Base-by-base conservation (phyloP, 2,797 vertebrate species). In the Acrossocheilus wenchowensis region DNA sequence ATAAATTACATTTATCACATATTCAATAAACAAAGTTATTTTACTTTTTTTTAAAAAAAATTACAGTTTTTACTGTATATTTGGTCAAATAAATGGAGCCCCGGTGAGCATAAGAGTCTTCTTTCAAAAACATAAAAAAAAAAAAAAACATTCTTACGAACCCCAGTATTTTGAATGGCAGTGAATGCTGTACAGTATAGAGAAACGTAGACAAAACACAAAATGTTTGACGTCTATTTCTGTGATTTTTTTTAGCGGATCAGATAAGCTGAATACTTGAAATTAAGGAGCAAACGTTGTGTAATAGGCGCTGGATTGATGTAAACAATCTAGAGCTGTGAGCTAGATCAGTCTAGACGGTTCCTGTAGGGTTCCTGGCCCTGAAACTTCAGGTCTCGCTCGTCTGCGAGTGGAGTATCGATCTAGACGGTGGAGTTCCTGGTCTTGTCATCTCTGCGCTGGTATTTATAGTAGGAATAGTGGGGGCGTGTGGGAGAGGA, bases 381-480 rank as follows among this genome's bases (percentile, higher is more conserved):
- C 66, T 50, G 45, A 41, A 82, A 66, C 69, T 60, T 86, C 84
- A 89, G 78, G 54, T 86, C 23, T 45, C 12, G 5, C 39, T 83
- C 4, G 4, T 88, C 23, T 75, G 50, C 86, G 45, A 83, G 90
- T 54, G 23, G 48, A 69, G 52, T 87, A 90, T 90, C 15, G 87
- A 90, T 91, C 88, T 72, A 83, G 83, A 89, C 83, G 50, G 73
- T 81, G 82, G 66, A 88, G 36, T 14, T 69, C 75, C 79, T 86
- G 86, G 84, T 83, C 82, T 45, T 84, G 45, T 91, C 81, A 82
- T 85, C 86, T 84, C 85, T 66, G 81, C 64, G 34, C 48, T 82
- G 73, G 77, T 89, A 89, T 90, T 88, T 88, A 88, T 87, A 87
- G 87, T 60, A 75, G 69, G 73, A 84, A 86, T 68, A 84, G 30